phyloP scores from a whole-genome alignment of 2,797 vertebrate species.

The Ptychobarbus kaznakovi region DNA sequence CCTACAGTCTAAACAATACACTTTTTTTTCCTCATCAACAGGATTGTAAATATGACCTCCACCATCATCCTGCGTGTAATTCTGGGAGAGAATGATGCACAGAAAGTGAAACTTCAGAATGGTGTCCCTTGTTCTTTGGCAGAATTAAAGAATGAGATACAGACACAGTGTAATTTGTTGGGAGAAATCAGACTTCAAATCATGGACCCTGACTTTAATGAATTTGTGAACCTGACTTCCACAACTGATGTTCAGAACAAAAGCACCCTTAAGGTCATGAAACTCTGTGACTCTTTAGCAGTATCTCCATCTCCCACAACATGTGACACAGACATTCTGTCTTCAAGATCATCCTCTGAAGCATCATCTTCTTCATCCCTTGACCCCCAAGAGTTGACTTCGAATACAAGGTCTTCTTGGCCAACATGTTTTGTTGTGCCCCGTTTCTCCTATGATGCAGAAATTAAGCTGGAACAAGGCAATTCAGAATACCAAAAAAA shows the following conservation, averaged over 20 bases:
- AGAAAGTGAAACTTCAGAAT: not conserved
- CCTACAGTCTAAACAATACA: not conserved
- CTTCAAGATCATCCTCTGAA: not conserved
- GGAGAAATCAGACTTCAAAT: not conserved
- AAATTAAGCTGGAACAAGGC: slow-evolving; percentile 31
- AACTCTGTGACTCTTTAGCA: not conserved
- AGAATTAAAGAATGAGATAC: not conserved
- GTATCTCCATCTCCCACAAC: not conserved
- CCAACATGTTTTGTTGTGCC: slow-evolving; percentile 30
- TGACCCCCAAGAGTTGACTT: not conserved
- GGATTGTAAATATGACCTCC: not conserved
- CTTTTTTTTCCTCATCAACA: not conserved
- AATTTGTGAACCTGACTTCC: not conserved
- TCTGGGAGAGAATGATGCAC: not conserved
- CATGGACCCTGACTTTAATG: slow-evolving; percentile 1
- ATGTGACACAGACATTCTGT: not conserved
- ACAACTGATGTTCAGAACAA: slow-evolving; percentile 42
- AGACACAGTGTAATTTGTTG: not conserved
- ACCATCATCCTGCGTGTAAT: not conserved
- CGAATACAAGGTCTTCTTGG: not conserved
- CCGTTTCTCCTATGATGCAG: slow-evolving; percentile 17
- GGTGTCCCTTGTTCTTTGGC: not conserved
- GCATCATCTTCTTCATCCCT: not conserved
- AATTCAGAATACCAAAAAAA: slow-evolving; percentile 32
- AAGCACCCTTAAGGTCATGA: slow-evolving; percentile 43